phyloP scores from a whole-genome alignment of 2,888 invertebrate genomes.

The Callyntrura sp. region DNA sequence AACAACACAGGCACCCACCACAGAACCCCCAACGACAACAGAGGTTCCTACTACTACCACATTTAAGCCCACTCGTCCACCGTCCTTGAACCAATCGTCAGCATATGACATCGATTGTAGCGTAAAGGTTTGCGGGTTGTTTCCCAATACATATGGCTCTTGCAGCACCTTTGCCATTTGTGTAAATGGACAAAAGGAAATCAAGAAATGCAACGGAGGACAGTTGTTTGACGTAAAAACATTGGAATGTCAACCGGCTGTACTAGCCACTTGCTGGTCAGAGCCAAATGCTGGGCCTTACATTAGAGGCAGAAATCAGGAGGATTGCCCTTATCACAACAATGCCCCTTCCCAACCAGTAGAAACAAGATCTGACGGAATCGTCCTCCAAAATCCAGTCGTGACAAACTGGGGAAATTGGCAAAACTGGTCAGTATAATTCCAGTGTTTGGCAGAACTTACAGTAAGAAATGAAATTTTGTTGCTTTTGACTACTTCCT shows the following conservation, averaged over 20 bases:
- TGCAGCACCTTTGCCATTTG: conserved; percentile 75
- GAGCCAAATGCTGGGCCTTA: conserved; percentile 65
- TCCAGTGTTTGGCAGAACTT: too few relatives aligned
- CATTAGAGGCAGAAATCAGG: too few relatives aligned
- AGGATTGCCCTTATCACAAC: conserved; percentile 69
- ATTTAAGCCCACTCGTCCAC: conserved; percentile 51
- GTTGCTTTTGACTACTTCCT: too few relatives aligned
- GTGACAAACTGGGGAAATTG: conserved; percentile 77
- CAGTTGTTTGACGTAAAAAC: conserved; percentile 76
- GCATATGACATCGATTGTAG: conserved; percentile 83
- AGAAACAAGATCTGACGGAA: not conserved
- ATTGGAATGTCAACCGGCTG: conserved; percentile 72
- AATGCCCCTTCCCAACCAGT: conserved; percentile 13
- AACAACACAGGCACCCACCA: not conserved
- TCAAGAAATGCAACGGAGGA: conserved; percentile 79
- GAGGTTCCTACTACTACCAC: not conserved
- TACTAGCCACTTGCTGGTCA: conserved; percentile 75
- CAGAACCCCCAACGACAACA: not conserved
- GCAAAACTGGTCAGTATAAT: conserved; percentile 67
- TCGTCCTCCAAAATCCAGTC: conserved; percentile 69
- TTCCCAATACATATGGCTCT: conserved; percentile 74
- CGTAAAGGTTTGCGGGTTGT: conserved; percentile 72
- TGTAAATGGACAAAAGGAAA: conserved; percentile 40
- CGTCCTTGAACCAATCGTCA: conserved; percentile 33
- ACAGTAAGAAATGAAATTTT: too few relatives aligned